Conservation (phyloP, 1,140 invertebrate genomes). For the Drosophila dunni region DNA sequence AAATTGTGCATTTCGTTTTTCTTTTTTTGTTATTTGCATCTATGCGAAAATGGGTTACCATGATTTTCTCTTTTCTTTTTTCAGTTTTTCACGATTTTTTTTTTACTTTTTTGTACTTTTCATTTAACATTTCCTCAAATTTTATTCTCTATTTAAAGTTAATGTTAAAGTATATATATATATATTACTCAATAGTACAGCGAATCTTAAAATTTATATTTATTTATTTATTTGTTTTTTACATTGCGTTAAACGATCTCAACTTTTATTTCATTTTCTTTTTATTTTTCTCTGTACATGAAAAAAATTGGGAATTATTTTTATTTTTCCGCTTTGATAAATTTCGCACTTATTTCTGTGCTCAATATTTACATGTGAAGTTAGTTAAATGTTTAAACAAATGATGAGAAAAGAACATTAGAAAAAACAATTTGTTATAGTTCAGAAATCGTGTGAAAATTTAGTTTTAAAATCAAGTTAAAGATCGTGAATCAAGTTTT, state of each 20-base stretch:
- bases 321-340: slow-evolving; percentile 4
- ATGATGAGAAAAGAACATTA: background rate
- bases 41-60: slow-evolving; percentile 36
- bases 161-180: slow-evolving; percentile 22
- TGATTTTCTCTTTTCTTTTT: slow-evolving; percentile 65
- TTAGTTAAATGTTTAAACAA: slow-evolving; percentile 4
- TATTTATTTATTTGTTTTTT: slow-evolving; percentile 27
- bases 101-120: slow-evolving; percentile 24
- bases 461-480: background rate
- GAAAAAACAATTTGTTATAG: background rate
- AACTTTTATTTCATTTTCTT: slow-evolving; percentile 19
- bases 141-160: slow-evolving; percentile 72
- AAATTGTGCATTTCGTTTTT: slow-evolving; percentile 24
- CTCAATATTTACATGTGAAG: slow-evolving; percentile 5
- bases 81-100: slow-evolving; percentile 11
- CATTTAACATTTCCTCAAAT: slow-evolving; percentile 72
- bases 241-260: slow-evolving; percentile 38
- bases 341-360: slow-evolving; percentile 7
- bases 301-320: slow-evolving; percentile 16
- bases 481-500: slow-evolving; percentile 1
- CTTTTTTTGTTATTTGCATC: slow-evolving; percentile 35
- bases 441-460: background rate
- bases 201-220: slow-evolving; percentile 52
- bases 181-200: slow-evolving; percentile 72
- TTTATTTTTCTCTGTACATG: slow-evolving; percentile 36